Base-by-base conservation (phyloP, 2,113 vertebrate genomes). In the Brachionichthys hirsutus region DNA sequence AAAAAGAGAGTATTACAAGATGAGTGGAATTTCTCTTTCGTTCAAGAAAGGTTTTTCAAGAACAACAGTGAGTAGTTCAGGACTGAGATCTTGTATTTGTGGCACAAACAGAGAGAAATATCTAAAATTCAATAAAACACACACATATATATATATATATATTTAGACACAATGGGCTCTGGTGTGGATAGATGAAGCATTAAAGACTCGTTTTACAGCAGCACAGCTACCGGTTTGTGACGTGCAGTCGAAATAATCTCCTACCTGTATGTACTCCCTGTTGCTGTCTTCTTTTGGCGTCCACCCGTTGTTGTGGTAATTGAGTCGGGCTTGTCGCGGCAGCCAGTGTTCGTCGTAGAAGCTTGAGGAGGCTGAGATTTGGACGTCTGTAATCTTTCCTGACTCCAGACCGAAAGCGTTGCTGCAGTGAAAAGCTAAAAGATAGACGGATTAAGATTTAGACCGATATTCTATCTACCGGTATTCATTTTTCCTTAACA, bases 251-350 rank as follows among this genome's bases (percentile, higher is more conserved):
- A 30, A 8, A 30, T 8, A 30, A 9, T n/a, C 16, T 19, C 35
- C 0, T 45, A 98, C 97, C 95, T 99, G 97, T 53, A 99, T 93
- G 82, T 92, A 99, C 56, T 99, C 97, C 80, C 90, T 95, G 91
- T 90, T 94, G 89, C 90, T 96, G 88, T 99, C 97, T 38, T 95
- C 91, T 13, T 92, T 93, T 54, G 97, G 97, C 1, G 97, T 98
- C 97, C 97, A 98, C 24, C 91, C 97, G 0, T 99, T 98, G 89
- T 97, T 92, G 6, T 96, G 91, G 14, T 94, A 94, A 56, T 98
- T 95, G 59, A 99, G 96, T 0, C 97, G 91, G 51, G 95, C 95
- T 79, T 98, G 97, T 13, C 94, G 93, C 0, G 97, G 93, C 6
- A 92, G 91, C 97, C 97, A 99, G 54, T 82, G 92, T 9, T 88